Conservation (phyloP, 1,140 invertebrate species). For the Ceratosolen fusciceps region DNA sequence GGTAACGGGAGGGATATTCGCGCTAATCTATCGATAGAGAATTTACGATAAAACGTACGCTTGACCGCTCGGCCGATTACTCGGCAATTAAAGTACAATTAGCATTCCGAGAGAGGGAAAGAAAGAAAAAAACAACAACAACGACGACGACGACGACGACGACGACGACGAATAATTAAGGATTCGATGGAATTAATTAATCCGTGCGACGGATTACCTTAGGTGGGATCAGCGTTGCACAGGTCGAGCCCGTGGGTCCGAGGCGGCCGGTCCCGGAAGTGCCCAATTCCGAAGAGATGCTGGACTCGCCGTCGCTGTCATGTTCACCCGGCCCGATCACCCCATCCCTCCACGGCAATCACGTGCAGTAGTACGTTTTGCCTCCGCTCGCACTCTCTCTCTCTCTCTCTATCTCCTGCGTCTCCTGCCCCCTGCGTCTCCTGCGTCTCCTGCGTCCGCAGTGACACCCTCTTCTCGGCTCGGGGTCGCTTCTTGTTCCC, state of each 20-base stretch:
- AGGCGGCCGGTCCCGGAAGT: background rate
- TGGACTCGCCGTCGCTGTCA: background rate
- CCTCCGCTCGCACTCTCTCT: background rate
- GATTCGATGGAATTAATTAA: no score
- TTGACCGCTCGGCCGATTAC: no score
- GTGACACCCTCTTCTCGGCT: background rate
- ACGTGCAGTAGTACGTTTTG: background rate
- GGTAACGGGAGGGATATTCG: no score
- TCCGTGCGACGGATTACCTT: background rate
- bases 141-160: no score
- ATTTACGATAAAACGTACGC: no score
- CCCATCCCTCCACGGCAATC: background rate
- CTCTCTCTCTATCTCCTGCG: constrained; percentile 12
- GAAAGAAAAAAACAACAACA: no score
- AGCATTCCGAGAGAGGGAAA: no score
- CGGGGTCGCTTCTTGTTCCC: constrained; percentile 1
- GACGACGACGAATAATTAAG: no score
- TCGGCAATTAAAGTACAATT: no score
- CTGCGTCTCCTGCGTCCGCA: no score
- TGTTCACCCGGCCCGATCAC: background rate
- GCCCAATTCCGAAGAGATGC: background rate
- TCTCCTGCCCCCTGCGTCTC: no score
- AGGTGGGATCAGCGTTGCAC: background rate
- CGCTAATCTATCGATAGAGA: no score
- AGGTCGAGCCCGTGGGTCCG: background rate